phyloP scores from a whole-genome alignment of 2,113 vertebrate genomes.

The Scalopus aquaticus region DNA sequence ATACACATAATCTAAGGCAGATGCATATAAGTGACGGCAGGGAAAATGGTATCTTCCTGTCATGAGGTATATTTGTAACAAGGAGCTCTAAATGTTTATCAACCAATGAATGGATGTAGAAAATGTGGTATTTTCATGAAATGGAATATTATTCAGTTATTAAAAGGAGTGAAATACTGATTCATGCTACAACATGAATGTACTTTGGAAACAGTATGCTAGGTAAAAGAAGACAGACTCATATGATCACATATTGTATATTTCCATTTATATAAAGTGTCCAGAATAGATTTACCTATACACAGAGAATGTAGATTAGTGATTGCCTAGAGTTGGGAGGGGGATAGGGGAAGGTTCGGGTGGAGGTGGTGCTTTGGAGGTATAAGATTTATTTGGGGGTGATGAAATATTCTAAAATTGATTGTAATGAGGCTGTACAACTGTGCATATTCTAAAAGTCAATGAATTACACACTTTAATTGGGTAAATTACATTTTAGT shows the following conservation, averaged over 20 bases:
- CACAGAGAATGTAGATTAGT: background rate
- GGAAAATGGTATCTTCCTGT: too few species aligned
- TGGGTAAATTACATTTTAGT: background rate
- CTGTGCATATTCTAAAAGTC: background rate
- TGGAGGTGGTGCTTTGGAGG: background rate
- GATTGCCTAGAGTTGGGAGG: background rate
- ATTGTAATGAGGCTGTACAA: too few species aligned
- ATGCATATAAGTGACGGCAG: too few species aligned
- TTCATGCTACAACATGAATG: too few species aligned
- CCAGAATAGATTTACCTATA: background rate
- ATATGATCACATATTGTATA: background rate
- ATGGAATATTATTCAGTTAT: too few species aligned
- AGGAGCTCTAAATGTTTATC: background rate
- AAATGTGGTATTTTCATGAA: background rate
- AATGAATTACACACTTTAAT: background rate
- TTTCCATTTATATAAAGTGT: background rate
- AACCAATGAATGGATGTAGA: background rate
- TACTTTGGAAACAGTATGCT: background rate
- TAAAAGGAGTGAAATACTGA: too few species aligned
- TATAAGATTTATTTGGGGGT: background rate
- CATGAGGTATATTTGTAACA: too few species aligned
- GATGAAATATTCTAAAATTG: background rate
- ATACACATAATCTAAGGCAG: too few species aligned
- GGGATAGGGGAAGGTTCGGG: background rate
- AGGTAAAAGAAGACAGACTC: background rate